Evolutionary conservation across 2,888 invertebrate genomes (phyloP), one percentile per base, ranked within the genome.

Genomic region (Odontothrips loti): DNA sequence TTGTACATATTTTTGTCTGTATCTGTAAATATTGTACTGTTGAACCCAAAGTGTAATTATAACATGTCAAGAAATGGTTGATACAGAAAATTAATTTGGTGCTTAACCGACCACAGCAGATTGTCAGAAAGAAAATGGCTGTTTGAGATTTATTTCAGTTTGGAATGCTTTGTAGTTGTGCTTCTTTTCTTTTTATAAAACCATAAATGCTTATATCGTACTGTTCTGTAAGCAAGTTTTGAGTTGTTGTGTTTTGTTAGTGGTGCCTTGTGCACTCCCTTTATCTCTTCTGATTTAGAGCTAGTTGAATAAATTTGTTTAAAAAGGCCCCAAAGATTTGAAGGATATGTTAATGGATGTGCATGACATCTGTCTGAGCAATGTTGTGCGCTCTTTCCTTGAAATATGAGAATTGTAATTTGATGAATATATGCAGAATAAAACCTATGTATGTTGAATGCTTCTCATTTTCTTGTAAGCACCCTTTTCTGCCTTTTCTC

Each of bases 381-480:
- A 27, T 27, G 23, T 27, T 27, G 68, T 23, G 68, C 68, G 23
- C 23, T 75, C 68, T 75, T 23, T 23, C 68, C 68, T 75, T 75
- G 68, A 75, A 75, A 27, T 75, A 75, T 27, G 68, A 75, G 27
- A 27, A 75, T 75, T 75, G 68, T 75, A 75, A 75, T 75, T 75
- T 75, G 68, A 75, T 75, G 68, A 75, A 75, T 75, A 75, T 75
- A 75, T 75, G 23, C 68, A 75, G 68, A 75, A 75, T 75, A 75
- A 75, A 75, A 75, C 23, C 68, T 75, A 75, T 75, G 68, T 75
- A 75, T 75, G 68, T 75, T 75, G 27, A 75, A 27, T 27, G 12
- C 11, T 15, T 17, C 17, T 20, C 0, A 58, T 58, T 58, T 58
- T 0, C n/a, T 4, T 11, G 17, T 15, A 58, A n/a, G n/a, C 9